A percentile compares a stretch with the other conserved stretches of the same genome.
These are phyloP conservation scores for Acanthiza pusilla DNA, from an alignment of 2,797 vertebrate genomes.

Conservation along the genomic window DNA sequence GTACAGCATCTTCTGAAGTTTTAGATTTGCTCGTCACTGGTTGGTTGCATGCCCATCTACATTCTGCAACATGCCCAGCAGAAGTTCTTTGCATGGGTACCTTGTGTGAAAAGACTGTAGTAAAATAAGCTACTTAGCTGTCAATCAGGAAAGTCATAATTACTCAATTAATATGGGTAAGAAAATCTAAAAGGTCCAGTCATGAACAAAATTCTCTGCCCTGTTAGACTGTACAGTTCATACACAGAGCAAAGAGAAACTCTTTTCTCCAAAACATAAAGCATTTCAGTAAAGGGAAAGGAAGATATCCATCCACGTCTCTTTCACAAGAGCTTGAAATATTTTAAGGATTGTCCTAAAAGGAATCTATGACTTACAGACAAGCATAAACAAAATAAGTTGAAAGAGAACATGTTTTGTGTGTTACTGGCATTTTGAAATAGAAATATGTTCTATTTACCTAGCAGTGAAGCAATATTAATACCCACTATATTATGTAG, in stretches of 20 bases:
- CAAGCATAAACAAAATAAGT: too few species aligned
- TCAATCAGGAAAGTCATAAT: background rate
- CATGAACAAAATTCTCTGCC: background rate
- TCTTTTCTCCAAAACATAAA: background rate
- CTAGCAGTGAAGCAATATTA: background rate
- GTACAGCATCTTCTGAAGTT: background rate
- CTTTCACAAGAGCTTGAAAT: background rate
- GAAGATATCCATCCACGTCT: background rate
- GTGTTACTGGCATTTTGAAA: background rate
- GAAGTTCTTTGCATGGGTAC: background rate
- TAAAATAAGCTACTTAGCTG: background rate
- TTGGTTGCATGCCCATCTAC: background rate
- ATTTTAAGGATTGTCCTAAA: background rate
- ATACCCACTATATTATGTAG: slow-evolving; percentile 36
- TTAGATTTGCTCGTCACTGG: background rate
- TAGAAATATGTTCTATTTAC: background rate
- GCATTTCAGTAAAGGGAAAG: background rate
- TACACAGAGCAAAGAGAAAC: background rate
- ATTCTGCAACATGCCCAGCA: background rate
- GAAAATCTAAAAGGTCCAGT: background rate
- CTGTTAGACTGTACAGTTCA: background rate
- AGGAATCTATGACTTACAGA: background rate
- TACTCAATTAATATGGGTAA: background rate
- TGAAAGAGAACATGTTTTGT: background rate
- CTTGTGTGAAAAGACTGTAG: background rate